Percentiles rank a stretch among this genome's conserved stretches.
Evolutionary conservation across 2,888 invertebrate genomes (phyloP).

Genomic region (Campopleginae sp.): DNA sequence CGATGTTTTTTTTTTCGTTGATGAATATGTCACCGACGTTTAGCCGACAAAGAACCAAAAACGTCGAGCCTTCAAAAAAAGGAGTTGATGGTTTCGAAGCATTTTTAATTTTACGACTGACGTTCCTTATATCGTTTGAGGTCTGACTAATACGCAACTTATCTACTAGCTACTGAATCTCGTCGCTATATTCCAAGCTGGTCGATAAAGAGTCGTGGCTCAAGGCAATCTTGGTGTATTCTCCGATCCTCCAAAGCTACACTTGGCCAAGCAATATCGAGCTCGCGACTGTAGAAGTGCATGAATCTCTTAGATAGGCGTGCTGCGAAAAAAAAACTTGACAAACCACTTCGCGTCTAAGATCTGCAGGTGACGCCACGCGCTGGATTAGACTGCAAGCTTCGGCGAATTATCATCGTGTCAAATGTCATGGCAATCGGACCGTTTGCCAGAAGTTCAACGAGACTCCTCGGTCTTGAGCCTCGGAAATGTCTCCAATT

Average conservation of each 20-base stretch:
- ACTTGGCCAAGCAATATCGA: constrained; percentile 48
- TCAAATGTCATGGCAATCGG: constrained; percentile 70
- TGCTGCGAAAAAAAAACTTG: constrained; percentile 61
- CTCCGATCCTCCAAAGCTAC: constrained; percentile 42
- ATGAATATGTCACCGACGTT: background rate
- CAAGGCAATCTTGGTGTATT: constrained; percentile 61
- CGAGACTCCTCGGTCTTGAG: constrained; percentile 27
- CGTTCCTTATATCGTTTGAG: background rate
- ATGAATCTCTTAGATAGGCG: constrained; percentile 48
- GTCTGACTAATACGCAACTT: constrained; percentile 46
- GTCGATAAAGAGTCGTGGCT: constrained; percentile 38
- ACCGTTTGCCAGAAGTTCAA: constrained; percentile 35
- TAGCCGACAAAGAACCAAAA: background rate
- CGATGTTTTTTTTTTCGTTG: background rate
- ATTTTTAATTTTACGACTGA: background rate
- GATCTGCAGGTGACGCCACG: constrained; percentile 69
- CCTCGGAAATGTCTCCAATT: background rate
- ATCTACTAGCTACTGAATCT: constrained; percentile 43
- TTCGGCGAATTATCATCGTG: constrained; percentile 58
- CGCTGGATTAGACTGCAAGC: constrained; percentile 52
- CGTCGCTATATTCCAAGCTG: constrained; percentile 24
- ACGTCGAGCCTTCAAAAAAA: background rate
- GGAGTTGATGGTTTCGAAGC: background rate
- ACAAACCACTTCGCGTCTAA: constrained; percentile 66
- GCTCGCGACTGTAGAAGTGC: constrained; percentile 38